Evolutionary conservation across 2,797 vertebrate species (phyloP).

Genomic region (Hoplostethus mediterraneus): DNA sequence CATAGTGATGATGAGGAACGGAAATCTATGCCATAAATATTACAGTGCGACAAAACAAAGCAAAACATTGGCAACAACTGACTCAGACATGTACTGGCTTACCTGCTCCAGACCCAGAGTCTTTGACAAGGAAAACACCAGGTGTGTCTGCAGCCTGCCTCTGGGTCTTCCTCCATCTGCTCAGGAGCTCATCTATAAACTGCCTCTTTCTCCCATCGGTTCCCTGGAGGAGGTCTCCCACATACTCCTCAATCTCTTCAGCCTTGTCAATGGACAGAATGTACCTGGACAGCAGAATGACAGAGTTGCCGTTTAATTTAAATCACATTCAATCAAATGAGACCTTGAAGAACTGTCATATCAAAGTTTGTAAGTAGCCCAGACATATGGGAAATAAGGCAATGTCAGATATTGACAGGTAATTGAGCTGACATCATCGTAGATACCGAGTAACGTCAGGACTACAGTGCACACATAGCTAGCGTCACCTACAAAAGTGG

Average conservation of each 20-base stretch:
- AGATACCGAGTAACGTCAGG: too few species aligned
- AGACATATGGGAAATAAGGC: too few species aligned
- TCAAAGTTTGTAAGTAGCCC: too few species aligned
- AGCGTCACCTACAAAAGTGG: too few species aligned
- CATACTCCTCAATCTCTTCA: constrained; percentile 94
- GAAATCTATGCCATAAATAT: background rate
- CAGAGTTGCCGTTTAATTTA: background rate
- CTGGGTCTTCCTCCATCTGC: constrained; percentile 84
- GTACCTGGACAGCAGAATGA: constrained; percentile 82
- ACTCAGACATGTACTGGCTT: background rate
- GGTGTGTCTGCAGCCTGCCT: constrained; percentile 70
- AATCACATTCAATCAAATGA: too few species aligned
- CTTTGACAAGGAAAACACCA: constrained; percentile 76
- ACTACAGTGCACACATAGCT: too few species aligned
- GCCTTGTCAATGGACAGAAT: constrained; percentile 91
- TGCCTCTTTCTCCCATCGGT: constrained; percentile 88
- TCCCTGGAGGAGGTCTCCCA: constrained; percentile 93
- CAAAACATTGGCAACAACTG: background rate
- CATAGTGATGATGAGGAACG: background rate
- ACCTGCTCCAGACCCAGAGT: constrained; percentile 70
- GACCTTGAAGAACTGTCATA: too few species aligned
- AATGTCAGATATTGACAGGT: too few species aligned
- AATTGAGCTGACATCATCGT: too few species aligned
- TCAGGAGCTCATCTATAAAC: constrained; percentile 92
- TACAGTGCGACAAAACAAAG: background rate